These are phyloP conservation scores for Motacilla alba DNA, from an alignment of 2,113 vertebrate species.

Conservation along the genomic window DNA sequence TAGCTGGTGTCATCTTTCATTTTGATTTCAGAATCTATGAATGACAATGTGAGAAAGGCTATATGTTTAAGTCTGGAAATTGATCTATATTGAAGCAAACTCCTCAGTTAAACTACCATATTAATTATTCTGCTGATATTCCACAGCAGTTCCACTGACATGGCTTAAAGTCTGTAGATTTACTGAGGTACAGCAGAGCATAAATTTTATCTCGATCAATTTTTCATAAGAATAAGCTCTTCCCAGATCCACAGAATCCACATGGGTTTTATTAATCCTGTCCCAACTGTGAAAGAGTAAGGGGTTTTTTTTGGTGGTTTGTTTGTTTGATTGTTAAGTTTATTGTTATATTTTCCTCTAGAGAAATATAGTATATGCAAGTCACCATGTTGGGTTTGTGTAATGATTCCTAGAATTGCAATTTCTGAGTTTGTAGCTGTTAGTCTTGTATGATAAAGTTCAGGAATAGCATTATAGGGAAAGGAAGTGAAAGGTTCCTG, in stretches of 20 bases:
- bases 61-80: not conserved
- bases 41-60: not conserved
- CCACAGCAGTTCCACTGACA: not conserved
- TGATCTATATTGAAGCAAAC: not conserved
- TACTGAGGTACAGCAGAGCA: not conserved
- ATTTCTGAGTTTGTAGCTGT: not conserved
- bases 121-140: conserved; percentile 2
- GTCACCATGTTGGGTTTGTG: accelerated
- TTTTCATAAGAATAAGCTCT: not conserved
- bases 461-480: not conserved
- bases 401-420: not conserved
- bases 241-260: not conserved
- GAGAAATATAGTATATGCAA: not conserved
- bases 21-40: not conserved
- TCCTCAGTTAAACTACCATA: not conserved
- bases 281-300: not conserved
- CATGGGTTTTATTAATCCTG: not conserved
- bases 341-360: not conserved
- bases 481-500: not conserved
- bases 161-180: not conserved
- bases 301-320: accelerated
- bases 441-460: not conserved
- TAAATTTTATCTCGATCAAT: not conserved
- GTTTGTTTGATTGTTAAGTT: not conserved
- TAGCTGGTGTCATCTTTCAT: not conserved